Evolutionary conservation across 92 coral and sea anemone genomes (phyloP).

Genomic region (Palythoa heliodiscus): DNA sequence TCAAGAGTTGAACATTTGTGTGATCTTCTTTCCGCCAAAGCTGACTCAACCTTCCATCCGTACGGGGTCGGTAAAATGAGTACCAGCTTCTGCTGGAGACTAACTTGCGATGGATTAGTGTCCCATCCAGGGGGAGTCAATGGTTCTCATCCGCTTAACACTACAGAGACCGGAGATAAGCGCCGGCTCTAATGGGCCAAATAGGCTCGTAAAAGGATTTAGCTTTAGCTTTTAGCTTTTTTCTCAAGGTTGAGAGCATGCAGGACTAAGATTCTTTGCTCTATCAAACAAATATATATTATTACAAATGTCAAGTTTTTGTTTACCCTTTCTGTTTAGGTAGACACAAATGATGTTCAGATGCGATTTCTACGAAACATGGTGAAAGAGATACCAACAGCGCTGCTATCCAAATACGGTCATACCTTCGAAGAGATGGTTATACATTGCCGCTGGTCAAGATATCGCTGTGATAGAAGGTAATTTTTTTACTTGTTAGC

Average conservation of each 20-base stretch:
- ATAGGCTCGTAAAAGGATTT: too few relatives aligned
- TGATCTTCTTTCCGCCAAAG: too few relatives aligned
- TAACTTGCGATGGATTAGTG: too few relatives aligned
- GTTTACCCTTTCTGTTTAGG: neutral
- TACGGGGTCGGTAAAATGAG: too few relatives aligned
- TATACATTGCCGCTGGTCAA: conserved; percentile 67
- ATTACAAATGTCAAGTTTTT: neutral
- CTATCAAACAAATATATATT: too few relatives aligned
- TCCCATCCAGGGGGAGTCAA: too few relatives aligned
- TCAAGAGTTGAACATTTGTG: too few relatives aligned
- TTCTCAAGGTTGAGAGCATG: neutral
- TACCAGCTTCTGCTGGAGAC: too few relatives aligned
- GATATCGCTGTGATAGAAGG: conserved; percentile 62
- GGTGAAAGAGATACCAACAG: conserved; percentile 41
- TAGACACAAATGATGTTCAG: conserved; percentile 43
- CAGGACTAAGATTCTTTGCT: neutral
- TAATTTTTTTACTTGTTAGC: conserved; percentile 26
- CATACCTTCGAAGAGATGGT: conserved; percentile 64
- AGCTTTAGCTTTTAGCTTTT: neutral
- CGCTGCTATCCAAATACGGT: conserved; percentile 43
- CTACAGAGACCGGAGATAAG: too few relatives aligned
- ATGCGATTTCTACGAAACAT: conserved; percentile 23
- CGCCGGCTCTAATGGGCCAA: too few relatives aligned
- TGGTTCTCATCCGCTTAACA: too few relatives aligned
- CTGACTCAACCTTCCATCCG: too few relatives aligned